Base-by-base conservation (phyloP, 2,888 invertebrate genomes). In the Brenthis ino region DNA sequence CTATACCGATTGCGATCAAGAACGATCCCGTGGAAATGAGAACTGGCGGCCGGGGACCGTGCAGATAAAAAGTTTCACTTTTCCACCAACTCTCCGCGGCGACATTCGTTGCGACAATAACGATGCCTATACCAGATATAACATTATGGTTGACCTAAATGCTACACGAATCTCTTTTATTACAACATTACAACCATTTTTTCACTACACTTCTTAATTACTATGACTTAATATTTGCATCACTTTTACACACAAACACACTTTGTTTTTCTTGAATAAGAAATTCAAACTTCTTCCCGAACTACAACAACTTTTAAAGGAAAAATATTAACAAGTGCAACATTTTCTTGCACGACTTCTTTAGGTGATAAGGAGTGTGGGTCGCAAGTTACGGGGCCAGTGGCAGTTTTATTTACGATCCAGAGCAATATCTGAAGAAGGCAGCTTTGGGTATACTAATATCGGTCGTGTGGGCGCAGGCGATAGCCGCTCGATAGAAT, bases 61-160 rank as follows among this genome's bases (percentile, higher is more conserved):
- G 74, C 82, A 86, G 89, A 91, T 91, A 91, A 91, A 91, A 92
- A 91, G 89, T 91, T 91, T 91, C 87, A 88, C 89, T 90, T 89
- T 89, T 85, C 87, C 84, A 85, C 84, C 85, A 84, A 86, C 83
- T 84, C 87, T 86, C 86, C 72, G 80, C 83, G 86, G 87, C 80
- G 81, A 89, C 86, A 86, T 89, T 89, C 82, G 77, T 78, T 77
- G 80, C 80, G 77, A 85, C 85, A 86, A 87, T 89, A 86, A 86
- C 85, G 79, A 81, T 82, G 84, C 83, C 86, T 86, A 86, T 43
- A n/a, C 72, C 86, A 82, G 79, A 76, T 88, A 87, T 86, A 85
- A 85, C 83, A 80, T 85, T 87, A 87, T 86, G 37, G 60, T 65
- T 53, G 58, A 53, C 57, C 51, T 61, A 56, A 60, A 58, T 85